Evolutionary conservation across 2,113 vertebrate species (phyloP).

Genomic region (Pelobates fuscus): DNA sequence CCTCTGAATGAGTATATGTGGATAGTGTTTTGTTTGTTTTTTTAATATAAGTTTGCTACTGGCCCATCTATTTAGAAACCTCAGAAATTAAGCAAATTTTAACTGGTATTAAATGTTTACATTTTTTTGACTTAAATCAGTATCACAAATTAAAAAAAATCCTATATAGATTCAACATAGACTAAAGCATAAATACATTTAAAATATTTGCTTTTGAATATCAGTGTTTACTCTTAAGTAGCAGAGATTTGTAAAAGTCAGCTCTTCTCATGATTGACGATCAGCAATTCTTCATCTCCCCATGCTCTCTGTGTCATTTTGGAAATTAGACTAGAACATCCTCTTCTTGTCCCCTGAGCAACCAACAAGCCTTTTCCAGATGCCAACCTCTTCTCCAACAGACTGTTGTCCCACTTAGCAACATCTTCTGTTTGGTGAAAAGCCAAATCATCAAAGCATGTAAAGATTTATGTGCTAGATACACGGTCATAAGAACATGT

Average conservation of each 20-base stretch:
- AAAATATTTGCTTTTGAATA: too few relatives aligned
- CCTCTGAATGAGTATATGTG: too few relatives aligned
- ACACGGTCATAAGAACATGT: background rate
- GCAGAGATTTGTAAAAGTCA: background rate
- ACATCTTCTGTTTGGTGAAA: conserved; percentile 20
- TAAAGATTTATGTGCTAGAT: background rate
- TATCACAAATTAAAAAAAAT: too few relatives aligned
- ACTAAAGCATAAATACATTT: too few relatives aligned
- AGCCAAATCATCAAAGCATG: conserved; percentile 7
- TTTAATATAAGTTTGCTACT: too few relatives aligned
- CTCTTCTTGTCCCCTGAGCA: conserved; percentile 19
- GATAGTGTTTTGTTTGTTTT: too few relatives aligned
- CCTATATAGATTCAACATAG: too few relatives aligned
- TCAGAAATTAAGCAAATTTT: too few relatives aligned
- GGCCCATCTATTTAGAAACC: too few relatives aligned
- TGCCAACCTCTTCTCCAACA: conserved; percentile 18
- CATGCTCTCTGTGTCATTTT: conserved; percentile 10
- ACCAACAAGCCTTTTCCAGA: conserved; percentile 28
- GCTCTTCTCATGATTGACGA: background rate
- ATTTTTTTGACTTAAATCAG: too few relatives aligned
- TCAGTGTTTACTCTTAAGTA: too few relatives aligned
- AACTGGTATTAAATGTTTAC: too few relatives aligned
- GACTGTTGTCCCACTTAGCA: conserved; percentile 22
- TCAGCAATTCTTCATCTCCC: conserved; percentile 7
- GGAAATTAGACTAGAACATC: conserved; percentile 11